Conservation (phyloP, 2,888 invertebrate species). For the Mycogona germanica region DNA sequence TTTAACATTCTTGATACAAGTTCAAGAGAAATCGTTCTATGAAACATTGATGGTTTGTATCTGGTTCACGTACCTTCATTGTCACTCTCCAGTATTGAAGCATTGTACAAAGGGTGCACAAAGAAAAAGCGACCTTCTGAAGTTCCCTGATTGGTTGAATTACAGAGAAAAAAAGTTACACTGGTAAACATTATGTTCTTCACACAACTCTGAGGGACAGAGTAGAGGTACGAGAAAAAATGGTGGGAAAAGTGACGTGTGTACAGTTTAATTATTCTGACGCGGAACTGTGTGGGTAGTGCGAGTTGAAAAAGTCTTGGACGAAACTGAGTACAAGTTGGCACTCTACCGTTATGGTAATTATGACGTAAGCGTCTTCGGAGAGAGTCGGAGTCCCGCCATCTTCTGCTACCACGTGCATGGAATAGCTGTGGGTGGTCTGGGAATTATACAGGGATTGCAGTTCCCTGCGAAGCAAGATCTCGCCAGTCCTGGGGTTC, state of each 20-base stretch:
- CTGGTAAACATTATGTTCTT: too few species aligned
- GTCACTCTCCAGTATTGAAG: conserved; percentile 56
- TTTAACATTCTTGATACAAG: too few species aligned
- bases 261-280: background rate
- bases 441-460: conserved; percentile 16
- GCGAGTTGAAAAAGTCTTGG: too few species aligned
- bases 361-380: conserved; percentile 50
- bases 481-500: conserved; percentile 48
- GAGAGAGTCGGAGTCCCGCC: conserved; percentile 52
- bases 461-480: conserved; percentile 27
- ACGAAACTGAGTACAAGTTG: too few species aligned
- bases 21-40: too few species aligned
- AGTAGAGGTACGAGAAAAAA: background rate
- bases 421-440: conserved; percentile 9
- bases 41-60: too few species aligned
- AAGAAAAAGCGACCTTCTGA: conserved; percentile 47
- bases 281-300: too few species aligned
- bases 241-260: background rate
- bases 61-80: conserved; percentile 21
- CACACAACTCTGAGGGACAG: too few species aligned
- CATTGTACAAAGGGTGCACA: conserved; percentile 51
- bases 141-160: too few species aligned
- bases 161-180: too few species aligned
- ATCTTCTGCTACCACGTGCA: conserved; percentile 44
- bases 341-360: conserved; percentile 50